These are phyloP conservation scores for Pseudopipra pipra DNA, from an alignment of 2,113 vertebrate genomes.

Conservation along the genomic window DNA sequence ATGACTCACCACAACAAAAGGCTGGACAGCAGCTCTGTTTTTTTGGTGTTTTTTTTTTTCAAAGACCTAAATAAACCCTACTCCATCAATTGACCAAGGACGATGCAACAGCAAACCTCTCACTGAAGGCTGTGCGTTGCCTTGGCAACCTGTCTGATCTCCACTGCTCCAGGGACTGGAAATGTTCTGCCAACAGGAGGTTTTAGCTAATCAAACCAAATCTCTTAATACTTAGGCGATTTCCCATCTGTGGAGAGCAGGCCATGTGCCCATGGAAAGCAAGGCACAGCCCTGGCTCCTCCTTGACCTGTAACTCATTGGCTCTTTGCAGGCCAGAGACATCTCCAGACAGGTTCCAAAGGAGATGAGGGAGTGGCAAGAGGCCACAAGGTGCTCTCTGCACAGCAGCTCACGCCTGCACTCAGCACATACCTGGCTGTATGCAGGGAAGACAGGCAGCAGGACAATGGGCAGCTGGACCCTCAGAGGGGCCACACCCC, in stretches of 20 bases:
- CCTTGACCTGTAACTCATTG: neutral
- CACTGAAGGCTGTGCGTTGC: constrained; percentile 56
- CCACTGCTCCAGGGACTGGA: constrained; percentile 49
- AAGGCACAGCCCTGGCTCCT: neutral
- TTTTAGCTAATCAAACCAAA: constrained; percentile 57
- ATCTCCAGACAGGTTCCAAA: neutral
- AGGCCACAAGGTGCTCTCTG: neutral
- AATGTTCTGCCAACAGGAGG: constrained; percentile 49
- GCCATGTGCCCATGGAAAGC: neutral
- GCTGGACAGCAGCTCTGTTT: neutral
- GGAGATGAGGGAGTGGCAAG: neutral
- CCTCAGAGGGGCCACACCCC: neutral
- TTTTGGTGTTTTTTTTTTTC: neutral
- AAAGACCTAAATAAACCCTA: constrained; percentile 64
- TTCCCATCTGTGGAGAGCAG: constrained; percentile 17
- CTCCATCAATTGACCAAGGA: constrained; percentile 69
- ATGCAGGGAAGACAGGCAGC: neutral
- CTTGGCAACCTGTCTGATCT: constrained; percentile 67
- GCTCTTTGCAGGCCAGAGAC: neutral
- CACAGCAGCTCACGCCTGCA: neutral
- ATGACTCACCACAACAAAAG: constrained; percentile 62
- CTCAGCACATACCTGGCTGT: neutral
- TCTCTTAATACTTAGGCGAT: constrained; percentile 6
- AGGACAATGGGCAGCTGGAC: neutral
- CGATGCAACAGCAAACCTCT: constrained; percentile 61